Evolutionary conservation across 2,113 vertebrate species (phyloP).

Genomic region (Brachyhypopomus occidentalis): DNA sequence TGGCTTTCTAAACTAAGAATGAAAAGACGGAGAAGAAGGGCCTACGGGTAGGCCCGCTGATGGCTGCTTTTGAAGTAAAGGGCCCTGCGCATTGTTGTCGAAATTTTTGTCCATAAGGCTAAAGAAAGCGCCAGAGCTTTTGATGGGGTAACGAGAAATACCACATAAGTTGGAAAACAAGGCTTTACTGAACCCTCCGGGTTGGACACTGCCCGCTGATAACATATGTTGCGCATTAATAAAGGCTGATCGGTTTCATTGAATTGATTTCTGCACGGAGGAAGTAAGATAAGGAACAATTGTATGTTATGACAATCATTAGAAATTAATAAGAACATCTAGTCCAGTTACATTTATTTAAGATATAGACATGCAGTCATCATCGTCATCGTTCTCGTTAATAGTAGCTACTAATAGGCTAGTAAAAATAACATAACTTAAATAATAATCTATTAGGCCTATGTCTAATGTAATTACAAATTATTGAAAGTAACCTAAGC

Average conservation of each 20-base stretch:
- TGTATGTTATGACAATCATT: neutral
- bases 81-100: constrained; percentile 79
- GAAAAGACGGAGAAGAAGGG: constrained; percentile 82
- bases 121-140: constrained; percentile 82
- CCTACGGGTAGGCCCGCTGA: constrained; percentile 80
- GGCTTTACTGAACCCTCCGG: constrained; percentile 68
- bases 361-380: neutral
- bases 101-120: constrained; percentile 85
- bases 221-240: constrained; percentile 84
- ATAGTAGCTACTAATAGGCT: neutral
- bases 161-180: constrained; percentile 78
- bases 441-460: neutral
- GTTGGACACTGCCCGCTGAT: constrained; percentile 74
- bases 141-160: constrained; percentile 83
- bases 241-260: constrained; percentile 58
- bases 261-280: constrained; percentile 27
- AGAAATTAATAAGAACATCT: neutral
- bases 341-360: neutral
- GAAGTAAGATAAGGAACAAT: constrained; percentile 19
- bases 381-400: neutral
- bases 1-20: constrained; percentile 82
- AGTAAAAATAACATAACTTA: constrained; percentile 13
- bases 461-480: neutral
- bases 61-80: constrained; percentile 89
- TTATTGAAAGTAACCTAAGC: too few relatives aligned